Base-by-base conservation (phyloP, 2,797 vertebrate species). In the Platalea minor region DNA sequence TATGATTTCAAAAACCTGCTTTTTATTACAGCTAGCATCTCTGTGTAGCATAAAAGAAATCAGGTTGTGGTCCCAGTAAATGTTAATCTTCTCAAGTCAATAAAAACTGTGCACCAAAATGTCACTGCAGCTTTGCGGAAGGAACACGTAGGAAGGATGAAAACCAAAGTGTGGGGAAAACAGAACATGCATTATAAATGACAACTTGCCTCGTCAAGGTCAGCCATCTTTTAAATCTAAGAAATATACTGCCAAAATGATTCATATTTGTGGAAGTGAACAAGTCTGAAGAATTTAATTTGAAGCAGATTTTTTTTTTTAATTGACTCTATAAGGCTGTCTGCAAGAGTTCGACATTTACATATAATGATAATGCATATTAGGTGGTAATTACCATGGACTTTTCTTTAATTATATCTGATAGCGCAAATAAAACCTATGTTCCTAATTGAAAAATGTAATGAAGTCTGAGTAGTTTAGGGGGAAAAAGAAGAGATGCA, bases 381-480 rank as follows among this genome's bases (percentile, higher is more conserved):
- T 95, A 92, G 93, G 72, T 19, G 45, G 96, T 87, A 96, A 97
- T 94, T 96, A 94, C 48, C 67, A 92, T 48, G 68, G 88, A 91
- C 86, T 95, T 97, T 93, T 93, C 80, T 92, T 95, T 93, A 85
- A 97, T 96, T 93, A 96, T 96, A 97, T 92, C 85, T 81, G 92
- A 96, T 93, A 97, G 65, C 13, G 28, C 84, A 94, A 86, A 96
- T 93, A 96, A 97, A 95, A 88, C 63, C 65, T 95, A 53, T 46
- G 60, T 70, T 89, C 57, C 70, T 61, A 95, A 93, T 11, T 94
- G 93, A 97, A 95, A 69, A 96, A 96, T 56, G 54, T 85, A 96
- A 97, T 97, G 95, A 95, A 95, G 50, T 84, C 89, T 90, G 56
- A 53, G 28, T 33, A 70, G 50, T 89, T 92, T 11, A 1, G 50